Evolutionary conservation across 2,888 invertebrate species (phyloP), one percentile per base, ranked within the genome.

Genomic region (Netelia melanura): DNA sequence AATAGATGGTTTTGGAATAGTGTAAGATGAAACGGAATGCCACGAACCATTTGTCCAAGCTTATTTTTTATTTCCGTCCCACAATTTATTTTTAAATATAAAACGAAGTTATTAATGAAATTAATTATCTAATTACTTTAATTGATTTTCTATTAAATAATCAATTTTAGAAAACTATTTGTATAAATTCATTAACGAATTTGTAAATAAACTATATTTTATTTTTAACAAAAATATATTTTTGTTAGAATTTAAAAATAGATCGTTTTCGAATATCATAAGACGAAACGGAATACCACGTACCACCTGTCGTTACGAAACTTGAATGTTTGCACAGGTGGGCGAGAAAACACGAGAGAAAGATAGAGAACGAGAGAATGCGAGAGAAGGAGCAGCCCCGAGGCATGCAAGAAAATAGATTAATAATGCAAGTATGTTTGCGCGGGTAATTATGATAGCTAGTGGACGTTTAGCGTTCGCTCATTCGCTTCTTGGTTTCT

Each of bases 341-440:
- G 62, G 70, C 64, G 78, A 52, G 70, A 74, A 52, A 48, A 78
- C 67, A 38, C 48, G 65, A n/a, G 68, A 23, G 17, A 56, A 25
- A 25, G 52, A 25, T 30, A 68, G 44, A 70, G 64, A 68, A 54
- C 62, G 61, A 43, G 62, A 70, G 54, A 62, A 54, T 30, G 52
- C 56, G 67, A 25, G 52, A 21, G 23, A 58, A 8, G 14, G n/a
- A 61, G 17, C 8, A 56, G 52, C 78, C 17, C 23, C 43, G 52
- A 67, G 76, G 77, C 74, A 62, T 78, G 30, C 77, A 58, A 81
- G 77, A 77, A 78, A 78, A 83, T 81, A 70, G 72, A 84, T 84
- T 78, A 78, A 84, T 84, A 84, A 84, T 77, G 84, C 84, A 84
- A 81, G 68, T 56, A 70, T 78, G 84, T 84, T 84, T 78, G 81